These are phyloP conservation scores for Nycticorax nycticorax DNA, from an alignment of 2,113 vertebrate genomes.

Conservation along the genomic window DNA sequence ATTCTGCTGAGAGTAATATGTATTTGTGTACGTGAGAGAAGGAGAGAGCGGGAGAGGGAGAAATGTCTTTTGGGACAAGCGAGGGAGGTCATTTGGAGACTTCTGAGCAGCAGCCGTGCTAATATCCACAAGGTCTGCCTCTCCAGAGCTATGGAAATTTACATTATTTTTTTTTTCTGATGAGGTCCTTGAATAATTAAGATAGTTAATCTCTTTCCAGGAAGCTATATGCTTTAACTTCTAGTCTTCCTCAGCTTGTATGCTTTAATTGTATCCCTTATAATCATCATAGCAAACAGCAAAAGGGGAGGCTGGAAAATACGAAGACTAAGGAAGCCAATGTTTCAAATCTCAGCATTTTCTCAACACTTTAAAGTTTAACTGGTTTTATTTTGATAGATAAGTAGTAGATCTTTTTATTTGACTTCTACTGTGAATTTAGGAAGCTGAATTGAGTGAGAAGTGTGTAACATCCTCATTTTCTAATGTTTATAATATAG, in stretches of 20 bases:
- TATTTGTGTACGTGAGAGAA: background rate
- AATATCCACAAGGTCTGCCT: background rate
- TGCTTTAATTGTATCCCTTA: slow-evolving; percentile 27
- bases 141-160: slow-evolving; percentile 33
- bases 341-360: background rate
- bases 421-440: background rate
- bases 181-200: background rate
- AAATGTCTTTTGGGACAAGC: background rate
- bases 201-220: slow-evolving; percentile 40
- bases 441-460: background rate
- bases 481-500: background rate
- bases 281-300: background rate
- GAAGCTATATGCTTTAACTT: slow-evolving; percentile 19
- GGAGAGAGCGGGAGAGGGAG: background rate
- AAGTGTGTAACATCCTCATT: background rate
- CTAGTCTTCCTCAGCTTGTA: background rate
- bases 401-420: background rate
- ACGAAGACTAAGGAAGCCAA: background rate
- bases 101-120: background rate
- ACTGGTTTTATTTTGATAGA: background rate
- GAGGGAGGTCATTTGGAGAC: background rate
- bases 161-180: background rate
- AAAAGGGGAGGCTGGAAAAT: background rate
- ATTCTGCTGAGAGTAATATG: background rate
- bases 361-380: background rate